Percentiles rank a stretch among this genome's conserved stretches.
phyloP scores from a whole-genome alignment of 2,113 vertebrate species.

The Callithrix jacchus region DNA sequence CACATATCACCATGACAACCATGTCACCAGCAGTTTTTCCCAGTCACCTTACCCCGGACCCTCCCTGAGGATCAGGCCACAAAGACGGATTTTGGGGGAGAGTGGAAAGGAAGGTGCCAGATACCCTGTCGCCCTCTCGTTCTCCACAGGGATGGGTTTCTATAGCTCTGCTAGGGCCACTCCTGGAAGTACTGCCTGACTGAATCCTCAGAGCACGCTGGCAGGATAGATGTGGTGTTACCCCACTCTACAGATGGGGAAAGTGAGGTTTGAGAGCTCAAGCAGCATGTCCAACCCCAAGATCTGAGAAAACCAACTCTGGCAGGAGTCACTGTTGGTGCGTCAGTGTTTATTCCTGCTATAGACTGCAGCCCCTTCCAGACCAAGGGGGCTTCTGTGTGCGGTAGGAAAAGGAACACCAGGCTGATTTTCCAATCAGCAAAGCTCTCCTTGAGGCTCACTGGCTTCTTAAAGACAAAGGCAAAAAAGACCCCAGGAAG shows the following conservation, averaged over 20 bases:
- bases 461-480: background rate
- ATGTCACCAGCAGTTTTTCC: background rate
- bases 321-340: background rate
- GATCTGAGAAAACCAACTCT: background rate
- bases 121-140: fast-evolving
- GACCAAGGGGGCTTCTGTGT: background rate
- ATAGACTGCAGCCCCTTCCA: no score
- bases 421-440: no score
- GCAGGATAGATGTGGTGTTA: fast-evolving
- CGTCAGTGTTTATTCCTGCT: background rate
- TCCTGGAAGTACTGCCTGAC: no score
- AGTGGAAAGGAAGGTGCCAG: background rate
- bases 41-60: background rate
- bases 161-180: background rate
- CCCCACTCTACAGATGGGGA: background rate
- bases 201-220: background rate
- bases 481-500: background rate
- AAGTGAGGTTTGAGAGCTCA: background rate
- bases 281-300: no score
- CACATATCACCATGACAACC: background rate
- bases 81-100: background rate
- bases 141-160: background rate
- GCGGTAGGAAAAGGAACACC: background rate
- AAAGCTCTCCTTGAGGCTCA: background rate
- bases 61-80: background rate